Evolutionary conservation across 23 tunicate species (phyloP), one percentile per base, ranked within the genome.

Genomic region (Trididemnum nubilum): DNA sequence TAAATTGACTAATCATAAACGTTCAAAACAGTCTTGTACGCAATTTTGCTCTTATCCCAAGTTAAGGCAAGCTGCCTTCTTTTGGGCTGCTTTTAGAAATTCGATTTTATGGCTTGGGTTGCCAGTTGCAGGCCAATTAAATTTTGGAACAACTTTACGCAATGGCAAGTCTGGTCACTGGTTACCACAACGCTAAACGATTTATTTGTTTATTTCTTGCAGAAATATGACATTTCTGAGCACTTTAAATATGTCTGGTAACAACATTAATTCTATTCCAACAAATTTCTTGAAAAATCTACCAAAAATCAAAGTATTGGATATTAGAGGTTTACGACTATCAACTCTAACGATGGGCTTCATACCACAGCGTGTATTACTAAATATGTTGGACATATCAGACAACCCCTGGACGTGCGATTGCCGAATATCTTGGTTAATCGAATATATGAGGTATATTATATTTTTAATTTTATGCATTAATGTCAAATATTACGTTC

Each of bases 361-460:
- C 77, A 81, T 91, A 44, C 97, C 97, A 0, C 60, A 72, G 0
- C 82, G 87, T 1, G 84, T 85, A 3, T 69, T 33, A 9, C 52
- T 91, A 22, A 91, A 91, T 72, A 34, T 58, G 21, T 66, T 89
- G 22, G 97, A 85, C 67, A 35, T 81, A 28, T 73, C 90, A 1
- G 69, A 70, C 28, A 91, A 91, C 90, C 71, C 89, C 19, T 86
- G 90, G 97, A 57, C 32, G 1, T 91, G 97, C 80, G 75, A 81
- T 58, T 91, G 97, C 58, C 80, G 57, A 67, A 65, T 85, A 50
- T 26, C 71, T 26, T 91, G 97, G 97, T 30, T 91, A 74, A 70
- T 81, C 7, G 51, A 81, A 19, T 72, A 81, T 33, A 85, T 85
- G 81, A 85, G 84, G 97, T 91, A 61, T 36, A 72, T 0, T n/a